A percentile compares a stretch with the other conserved stretches of the same genome.
phyloP scores from a whole-genome alignment of 2,797 vertebrate species.

The Anguilla anguilla region DNA sequence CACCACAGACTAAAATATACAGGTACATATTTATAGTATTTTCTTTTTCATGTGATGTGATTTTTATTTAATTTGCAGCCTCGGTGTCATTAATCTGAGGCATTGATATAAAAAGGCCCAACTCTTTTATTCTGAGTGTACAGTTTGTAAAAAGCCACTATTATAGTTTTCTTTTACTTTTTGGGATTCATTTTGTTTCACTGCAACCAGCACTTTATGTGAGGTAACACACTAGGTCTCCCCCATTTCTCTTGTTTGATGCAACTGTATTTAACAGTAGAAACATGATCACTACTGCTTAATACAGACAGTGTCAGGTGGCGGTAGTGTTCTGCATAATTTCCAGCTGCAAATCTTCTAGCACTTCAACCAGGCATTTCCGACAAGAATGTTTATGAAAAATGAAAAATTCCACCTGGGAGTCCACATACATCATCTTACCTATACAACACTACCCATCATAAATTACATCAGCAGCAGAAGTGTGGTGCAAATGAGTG shows the following conservation, averaged over 20 bases:
- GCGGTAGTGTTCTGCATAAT: not conserved
- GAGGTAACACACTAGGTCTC: not conserved
- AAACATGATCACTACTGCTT: not conserved
- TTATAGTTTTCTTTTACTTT: not conserved
- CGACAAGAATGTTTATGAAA: not conserved
- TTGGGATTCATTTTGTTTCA: not conserved
- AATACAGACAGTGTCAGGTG: not conserved
- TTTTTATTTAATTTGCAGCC: too few species aligned
- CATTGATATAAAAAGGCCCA: too few species aligned
- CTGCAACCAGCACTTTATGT: not conserved
- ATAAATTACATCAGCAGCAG: not conserved
- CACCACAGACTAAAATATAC: too few species aligned
- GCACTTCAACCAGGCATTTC: not conserved
- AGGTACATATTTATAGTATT: too few species aligned
- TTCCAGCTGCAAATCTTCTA: not conserved
- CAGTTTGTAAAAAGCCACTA: too few species aligned
- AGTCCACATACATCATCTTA: not conserved
- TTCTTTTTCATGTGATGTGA: too few species aligned
- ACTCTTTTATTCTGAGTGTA: too few species aligned
- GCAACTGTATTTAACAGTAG: not conserved
- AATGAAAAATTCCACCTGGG: not conserved
- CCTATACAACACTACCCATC: not conserved
- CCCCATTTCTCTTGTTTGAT: not conserved
- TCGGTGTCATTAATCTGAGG: too few species aligned
- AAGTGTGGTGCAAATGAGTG: not conserved